Evolutionary conservation across 1,140 invertebrate species (phyloP).

Genomic region (Papilio helenus): DNA sequence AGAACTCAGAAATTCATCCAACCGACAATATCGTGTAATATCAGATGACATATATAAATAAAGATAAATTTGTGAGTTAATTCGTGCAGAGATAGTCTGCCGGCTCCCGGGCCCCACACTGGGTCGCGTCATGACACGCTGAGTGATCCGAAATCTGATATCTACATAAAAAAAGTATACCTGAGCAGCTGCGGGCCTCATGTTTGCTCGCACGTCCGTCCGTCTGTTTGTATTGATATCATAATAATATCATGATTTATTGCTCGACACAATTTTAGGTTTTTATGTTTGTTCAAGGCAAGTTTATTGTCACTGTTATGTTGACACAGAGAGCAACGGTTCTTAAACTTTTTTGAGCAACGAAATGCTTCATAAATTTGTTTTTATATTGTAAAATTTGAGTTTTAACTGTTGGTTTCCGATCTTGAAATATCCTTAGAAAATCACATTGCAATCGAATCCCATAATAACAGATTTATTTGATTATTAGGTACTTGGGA

Average conservation of each 20-base stretch:
- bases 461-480: too few relatives aligned
- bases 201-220: conserved; percentile 11
- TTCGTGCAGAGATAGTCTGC: background rate
- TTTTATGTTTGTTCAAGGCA: background rate
- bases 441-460: too few relatives aligned
- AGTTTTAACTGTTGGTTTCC: background rate
- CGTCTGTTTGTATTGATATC: conserved; percentile 14
- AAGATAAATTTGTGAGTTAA: background rate
- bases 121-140: background rate
- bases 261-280: background rate
- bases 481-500: too few relatives aligned
- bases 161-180: background rate
- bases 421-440: too few relatives aligned
- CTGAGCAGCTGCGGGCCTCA: conserved; percentile 3
- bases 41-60: background rate
- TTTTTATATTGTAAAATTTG: background rate
- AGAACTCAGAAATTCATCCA: background rate
- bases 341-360: background rate
- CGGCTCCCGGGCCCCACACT: background rate
- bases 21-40: background rate
- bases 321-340: background rate
- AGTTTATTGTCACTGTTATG: background rate
- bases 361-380: background rate
- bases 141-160: conserved; percentile 15
- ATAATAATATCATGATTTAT: conserved; percentile 8